Evolutionary conservation across 2,888 invertebrate species (phyloP).

Genomic region (Pristionchus mayeri): DNA sequence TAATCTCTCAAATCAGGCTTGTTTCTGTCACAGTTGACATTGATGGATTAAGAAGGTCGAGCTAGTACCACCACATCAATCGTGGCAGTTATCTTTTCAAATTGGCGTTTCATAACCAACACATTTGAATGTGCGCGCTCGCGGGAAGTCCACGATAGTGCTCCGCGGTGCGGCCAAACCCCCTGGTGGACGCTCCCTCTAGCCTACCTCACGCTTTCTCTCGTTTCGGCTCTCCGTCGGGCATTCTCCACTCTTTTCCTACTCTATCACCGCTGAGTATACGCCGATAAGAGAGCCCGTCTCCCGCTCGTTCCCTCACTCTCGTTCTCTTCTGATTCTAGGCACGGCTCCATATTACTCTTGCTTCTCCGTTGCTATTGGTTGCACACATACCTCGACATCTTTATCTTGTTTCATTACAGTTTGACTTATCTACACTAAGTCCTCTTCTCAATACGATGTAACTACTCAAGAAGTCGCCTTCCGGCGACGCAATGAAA

Average conservation of each 20-base stretch:
- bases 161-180: not conserved
- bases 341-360: not conserved
- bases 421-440: not conserved
- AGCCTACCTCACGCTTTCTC: not conserved
- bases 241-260: not conserved
- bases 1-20: not conserved
- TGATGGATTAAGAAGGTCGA: not conserved
- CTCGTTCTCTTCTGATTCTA: not conserved
- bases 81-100: not conserved
- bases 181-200: not conserved
- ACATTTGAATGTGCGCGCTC: not conserved
- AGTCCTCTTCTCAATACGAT: not conserved
- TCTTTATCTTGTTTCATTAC: too few species aligned
- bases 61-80: not conserved
- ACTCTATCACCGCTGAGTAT: constrained; percentile 1
- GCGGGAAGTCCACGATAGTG: not conserved
- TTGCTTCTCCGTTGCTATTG: not conserved
- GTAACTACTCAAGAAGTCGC: too few species aligned
- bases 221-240: not conserved
- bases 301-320: not conserved
- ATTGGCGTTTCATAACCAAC: not conserved
- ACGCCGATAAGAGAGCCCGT: not conserved
- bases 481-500: not conserved
- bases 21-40: not conserved
- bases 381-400: too few species aligned